Evolutionary conservation across 2,888 invertebrate genomes (phyloP).

Genomic region (Ophioninae sp.): DNA sequence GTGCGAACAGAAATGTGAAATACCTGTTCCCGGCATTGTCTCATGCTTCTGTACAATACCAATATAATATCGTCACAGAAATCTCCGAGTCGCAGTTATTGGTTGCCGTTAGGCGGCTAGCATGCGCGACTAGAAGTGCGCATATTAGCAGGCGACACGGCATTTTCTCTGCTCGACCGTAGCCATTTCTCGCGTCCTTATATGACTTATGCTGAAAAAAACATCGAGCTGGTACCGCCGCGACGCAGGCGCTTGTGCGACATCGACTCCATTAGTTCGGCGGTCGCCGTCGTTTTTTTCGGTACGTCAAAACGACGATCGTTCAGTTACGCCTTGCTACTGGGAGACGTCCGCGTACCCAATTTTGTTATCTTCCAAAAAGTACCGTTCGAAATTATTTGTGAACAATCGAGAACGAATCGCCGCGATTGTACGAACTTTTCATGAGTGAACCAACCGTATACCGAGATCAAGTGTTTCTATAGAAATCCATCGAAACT

Average conservation of each 20-base stretch:
- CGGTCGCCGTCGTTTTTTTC: constrained; percentile 67
- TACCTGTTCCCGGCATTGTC: too few species aligned
- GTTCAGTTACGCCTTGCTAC: constrained; percentile 30
- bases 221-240: not conserved
- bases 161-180: constrained; percentile 6
- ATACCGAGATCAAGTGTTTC: constrained; percentile 2
- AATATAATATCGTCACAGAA: not conserved
- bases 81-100: not conserved
- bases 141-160: constrained; percentile 14
- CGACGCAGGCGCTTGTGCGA: constrained; percentile 19
- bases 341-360: constrained; percentile 15
- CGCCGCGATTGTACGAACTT: not conserved
- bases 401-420: not conserved
- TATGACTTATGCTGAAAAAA: constrained; percentile 14
- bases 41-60: too few species aligned
- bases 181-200: constrained; percentile 16
- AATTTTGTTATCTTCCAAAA: not conserved
- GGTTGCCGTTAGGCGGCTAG: not conserved
- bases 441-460: not conserved
- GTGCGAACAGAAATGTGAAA: too few species aligned
- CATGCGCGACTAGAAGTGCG: not conserved
- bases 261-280: constrained; percentile 66
- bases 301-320: constrained; percentile 61
- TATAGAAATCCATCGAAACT: constrained; percentile 3
- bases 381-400: constrained; percentile 29